Evolutionary conservation across 1,140 invertebrate genomes (phyloP).

Genomic region (Kradibia gibbosae): DNA sequence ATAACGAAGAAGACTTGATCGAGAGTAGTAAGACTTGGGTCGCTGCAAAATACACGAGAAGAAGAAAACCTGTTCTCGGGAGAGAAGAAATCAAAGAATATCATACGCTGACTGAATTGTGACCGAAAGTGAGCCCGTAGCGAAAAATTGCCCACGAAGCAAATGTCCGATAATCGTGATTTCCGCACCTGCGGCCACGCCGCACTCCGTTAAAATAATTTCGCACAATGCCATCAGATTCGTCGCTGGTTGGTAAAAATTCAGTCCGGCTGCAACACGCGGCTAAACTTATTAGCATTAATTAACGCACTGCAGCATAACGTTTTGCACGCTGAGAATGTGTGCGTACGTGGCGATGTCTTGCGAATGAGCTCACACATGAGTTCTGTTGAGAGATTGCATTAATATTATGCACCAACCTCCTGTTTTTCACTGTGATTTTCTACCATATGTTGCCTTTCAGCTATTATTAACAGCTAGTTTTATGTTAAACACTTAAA

Average conservation of each 20-base stretch:
- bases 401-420: constrained; percentile 3
- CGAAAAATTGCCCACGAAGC: constrained; percentile 10
- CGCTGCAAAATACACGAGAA: neutral
- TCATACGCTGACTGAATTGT: neutral
- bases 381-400: neutral
- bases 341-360: too few relatives aligned
- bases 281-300: constrained; percentile 23
- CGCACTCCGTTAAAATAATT: neutral
- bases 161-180: constrained; percentile 21
- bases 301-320: neutral
- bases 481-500: too few relatives aligned
- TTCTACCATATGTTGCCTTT: too few relatives aligned
- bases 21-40: constrained; percentile 2
- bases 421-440: too few relatives aligned
- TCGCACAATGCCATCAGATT: neutral
- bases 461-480: too few relatives aligned
- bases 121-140: neutral
- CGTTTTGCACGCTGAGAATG: neutral
- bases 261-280: neutral
- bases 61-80: constrained; percentile 27
- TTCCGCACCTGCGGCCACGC: neutral
- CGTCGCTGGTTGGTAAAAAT: neutral
- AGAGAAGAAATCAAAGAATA: neutral
- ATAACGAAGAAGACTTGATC: constrained; percentile 12
- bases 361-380: too few relatives aligned